phyloP scores from a whole-genome alignment of 2,888 invertebrate genomes.

The Mechanitis mazaeus region DNA sequence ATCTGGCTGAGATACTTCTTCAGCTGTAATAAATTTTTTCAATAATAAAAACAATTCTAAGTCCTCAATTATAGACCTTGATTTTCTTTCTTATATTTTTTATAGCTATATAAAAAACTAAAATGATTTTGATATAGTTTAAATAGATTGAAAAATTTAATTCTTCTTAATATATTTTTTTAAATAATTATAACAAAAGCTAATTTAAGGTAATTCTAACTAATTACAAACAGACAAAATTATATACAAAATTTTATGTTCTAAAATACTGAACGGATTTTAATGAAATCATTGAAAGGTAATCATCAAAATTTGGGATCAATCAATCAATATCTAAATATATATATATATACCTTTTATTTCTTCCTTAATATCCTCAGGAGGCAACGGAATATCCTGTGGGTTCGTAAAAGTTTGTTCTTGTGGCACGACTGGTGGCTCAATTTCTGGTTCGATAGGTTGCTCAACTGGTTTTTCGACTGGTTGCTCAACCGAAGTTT shows the following conservation, averaged over 20 bases:
- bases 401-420: slow-evolving; percentile 25
- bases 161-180: no score
- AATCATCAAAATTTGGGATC: background rate
- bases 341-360: background rate
- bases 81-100: no score
- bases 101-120: no score
- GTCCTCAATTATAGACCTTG: background rate
- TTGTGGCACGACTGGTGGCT: slow-evolving; percentile 2
- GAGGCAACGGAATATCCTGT: slow-evolving; percentile 35
- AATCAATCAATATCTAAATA: background rate
- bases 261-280: no score
- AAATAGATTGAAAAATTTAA: no score
- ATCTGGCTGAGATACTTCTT: slow-evolving; percentile 9
- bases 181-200: no score
- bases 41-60: background rate
- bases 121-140: no score
- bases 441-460: background rate
- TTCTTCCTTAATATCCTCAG: slow-evolving; percentile 23
- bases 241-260: no score
- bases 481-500: background rate
- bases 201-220: no score
- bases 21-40: background rate
- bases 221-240: no score
- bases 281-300: no score
- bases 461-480: background rate